Evolutionary conservation across 2,888 invertebrate genomes (phyloP).

Genomic region (Drosophila mulleri): DNA sequence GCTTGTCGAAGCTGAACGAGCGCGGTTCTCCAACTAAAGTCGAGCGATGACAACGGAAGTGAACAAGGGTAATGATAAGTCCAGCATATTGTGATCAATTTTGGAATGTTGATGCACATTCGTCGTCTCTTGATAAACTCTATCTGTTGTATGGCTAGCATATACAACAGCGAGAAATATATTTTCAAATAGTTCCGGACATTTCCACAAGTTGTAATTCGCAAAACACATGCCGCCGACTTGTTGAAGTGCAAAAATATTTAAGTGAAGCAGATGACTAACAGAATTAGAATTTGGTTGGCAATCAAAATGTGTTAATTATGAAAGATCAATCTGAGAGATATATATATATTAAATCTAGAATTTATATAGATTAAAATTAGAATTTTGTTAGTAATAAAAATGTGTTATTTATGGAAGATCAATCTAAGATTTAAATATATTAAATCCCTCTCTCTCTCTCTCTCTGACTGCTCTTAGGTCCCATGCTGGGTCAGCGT

Average conservation of each 20-base stretch:
- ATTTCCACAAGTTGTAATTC: not conserved
- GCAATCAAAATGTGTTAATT: not conserved
- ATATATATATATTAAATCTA: no score
- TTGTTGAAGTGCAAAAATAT: not conserved
- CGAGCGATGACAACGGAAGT: constrained; percentile 54
- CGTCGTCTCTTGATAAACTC: no score
- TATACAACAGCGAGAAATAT: not conserved
- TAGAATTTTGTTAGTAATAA: not conserved
- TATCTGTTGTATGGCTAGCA: not conserved
- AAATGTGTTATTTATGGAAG: not conserved
- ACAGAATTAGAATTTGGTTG: not conserved
- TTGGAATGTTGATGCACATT: not conserved
- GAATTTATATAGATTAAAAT: not conserved
- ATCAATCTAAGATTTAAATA: not conserved
- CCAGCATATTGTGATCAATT: not conserved
- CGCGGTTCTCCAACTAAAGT: constrained; percentile 30
- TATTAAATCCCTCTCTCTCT: no score
- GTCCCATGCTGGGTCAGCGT: constrained; percentile 86
- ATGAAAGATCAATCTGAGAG: not conserved
- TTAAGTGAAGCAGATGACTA: not conserved
- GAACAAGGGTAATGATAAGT: constrained; percentile 60
- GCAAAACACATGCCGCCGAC: not conserved
- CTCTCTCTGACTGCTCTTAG: constrained; percentile 68
- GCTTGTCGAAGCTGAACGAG: constrained; percentile 25
- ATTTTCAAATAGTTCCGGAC: not conserved